These are phyloP conservation scores for Semnornis frantzii DNA, from an alignment of 2,113 vertebrate species.

Conservation along the genomic window DNA sequence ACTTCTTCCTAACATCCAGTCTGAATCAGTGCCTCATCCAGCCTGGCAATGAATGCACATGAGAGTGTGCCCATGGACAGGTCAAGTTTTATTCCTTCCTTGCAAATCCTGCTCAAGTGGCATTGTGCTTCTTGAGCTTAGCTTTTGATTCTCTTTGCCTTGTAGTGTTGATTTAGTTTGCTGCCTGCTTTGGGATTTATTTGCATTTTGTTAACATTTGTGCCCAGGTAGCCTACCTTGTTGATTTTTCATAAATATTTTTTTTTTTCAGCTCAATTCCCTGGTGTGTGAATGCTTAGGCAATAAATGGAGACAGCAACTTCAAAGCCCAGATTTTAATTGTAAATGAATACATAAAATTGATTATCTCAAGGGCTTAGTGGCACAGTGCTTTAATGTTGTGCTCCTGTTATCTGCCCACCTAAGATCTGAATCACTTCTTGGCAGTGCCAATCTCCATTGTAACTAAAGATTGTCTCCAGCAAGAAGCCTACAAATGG, in stretches of 20 bases:
- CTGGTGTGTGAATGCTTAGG: background rate
- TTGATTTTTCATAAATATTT: slow-evolving; percentile 23
- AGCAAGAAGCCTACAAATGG: background rate
- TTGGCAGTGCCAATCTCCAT: background rate
- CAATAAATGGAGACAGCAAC: slow-evolving; percentile 24
- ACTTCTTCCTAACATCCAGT: too few relatives aligned
- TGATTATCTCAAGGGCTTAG: slow-evolving; percentile 36
- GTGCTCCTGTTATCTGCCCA: background rate
- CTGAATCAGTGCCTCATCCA: too few relatives aligned
- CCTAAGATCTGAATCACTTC: slow-evolving; percentile 41
- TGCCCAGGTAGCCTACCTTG: background rate
- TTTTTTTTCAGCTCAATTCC: slow-evolving; percentile 9
- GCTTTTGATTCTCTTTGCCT: background rate
- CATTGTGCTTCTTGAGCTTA: background rate
- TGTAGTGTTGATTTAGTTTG: background rate
- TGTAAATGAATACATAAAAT: slow-evolving; percentile 55
- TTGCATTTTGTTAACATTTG: slow-evolving; percentile 1
- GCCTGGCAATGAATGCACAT: too few relatives aligned
- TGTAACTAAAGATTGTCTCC: slow-evolving; percentile 22
- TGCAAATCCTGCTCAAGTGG: background rate
- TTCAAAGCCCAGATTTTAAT: slow-evolving; percentile 66
- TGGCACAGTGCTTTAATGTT: slow-evolving; percentile 4
- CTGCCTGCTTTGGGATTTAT: background rate
- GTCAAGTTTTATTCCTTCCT: background rate
- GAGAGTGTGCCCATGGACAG: background rate